A percentile compares a stretch with the other conserved stretches of the same genome.
Conservation (phyloP, 1,140 invertebrate species). For the Sminthurinus signatus region DNA sequence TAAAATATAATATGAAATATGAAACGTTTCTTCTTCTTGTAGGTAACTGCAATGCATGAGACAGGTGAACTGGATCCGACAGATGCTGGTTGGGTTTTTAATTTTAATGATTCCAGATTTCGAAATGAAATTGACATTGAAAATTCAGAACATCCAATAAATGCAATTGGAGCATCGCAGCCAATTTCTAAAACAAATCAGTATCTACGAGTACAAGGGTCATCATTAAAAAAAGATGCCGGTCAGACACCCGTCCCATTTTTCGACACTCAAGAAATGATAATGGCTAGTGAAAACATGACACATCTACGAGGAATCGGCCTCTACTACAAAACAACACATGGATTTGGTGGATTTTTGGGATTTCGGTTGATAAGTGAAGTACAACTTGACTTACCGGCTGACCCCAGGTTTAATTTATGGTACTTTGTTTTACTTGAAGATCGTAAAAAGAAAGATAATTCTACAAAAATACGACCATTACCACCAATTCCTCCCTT, state of each 20-base stretch:
- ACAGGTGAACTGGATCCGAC: constrained; percentile 1
- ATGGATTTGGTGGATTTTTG: constrained; percentile 18
- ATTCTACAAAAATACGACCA: too few relatives aligned
- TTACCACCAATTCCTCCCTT: too few relatives aligned
- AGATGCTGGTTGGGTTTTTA: constrained; percentile 12
- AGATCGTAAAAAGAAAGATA: too few relatives aligned
- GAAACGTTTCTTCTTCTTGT: too few relatives aligned
- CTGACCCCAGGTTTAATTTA: constrained; percentile 14
- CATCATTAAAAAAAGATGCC: constrained; percentile 17
- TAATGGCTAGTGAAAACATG: not conserved
- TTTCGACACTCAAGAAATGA: constrained; percentile 22
- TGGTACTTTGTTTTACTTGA: constrained; percentile 10
- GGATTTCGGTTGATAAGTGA: constrained; percentile 2
- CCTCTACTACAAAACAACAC: constrained; percentile 11
- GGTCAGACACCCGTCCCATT: constrained; percentile 28
- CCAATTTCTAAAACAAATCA: constrained; percentile 1
- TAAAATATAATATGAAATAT: not conserved
- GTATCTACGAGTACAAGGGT: constrained; percentile 7
- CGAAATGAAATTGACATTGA: constrained; percentile 5
- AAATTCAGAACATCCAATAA: constrained; percentile 3
- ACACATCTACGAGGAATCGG: constrained; percentile 15
- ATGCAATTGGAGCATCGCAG: not conserved
- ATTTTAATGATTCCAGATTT: not conserved
- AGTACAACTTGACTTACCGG: not conserved
- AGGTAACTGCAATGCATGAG: constrained; percentile 12